phyloP scores from a whole-genome alignment of 2,888 invertebrate genomes.

The Oscheius sp. region DNA sequence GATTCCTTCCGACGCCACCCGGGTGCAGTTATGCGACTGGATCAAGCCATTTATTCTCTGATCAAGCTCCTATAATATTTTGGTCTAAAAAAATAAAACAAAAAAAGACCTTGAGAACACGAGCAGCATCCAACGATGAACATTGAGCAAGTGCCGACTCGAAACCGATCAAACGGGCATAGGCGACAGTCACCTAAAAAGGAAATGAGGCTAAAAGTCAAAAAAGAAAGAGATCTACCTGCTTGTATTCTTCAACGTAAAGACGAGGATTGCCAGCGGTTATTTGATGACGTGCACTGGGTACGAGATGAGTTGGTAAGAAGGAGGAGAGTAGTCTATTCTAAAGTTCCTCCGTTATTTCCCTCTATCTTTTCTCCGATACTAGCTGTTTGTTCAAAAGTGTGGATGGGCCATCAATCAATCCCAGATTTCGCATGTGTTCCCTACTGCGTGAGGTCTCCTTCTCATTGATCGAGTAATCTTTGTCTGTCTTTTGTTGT shows the following conservation, averaged over 20 bases:
- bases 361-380: not conserved
- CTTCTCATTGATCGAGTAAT: not conserved
- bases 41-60: conserved; percentile 46
- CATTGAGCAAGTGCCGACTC: conserved; percentile 66
- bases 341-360: conserved; percentile 46
- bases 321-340: conserved; percentile 63
- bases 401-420: not conserved
- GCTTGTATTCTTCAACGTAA: conserved; percentile 63
- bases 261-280: conserved; percentile 61
- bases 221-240: conserved; percentile 39
- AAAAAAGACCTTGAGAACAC: conserved; percentile 60
- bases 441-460: not conserved
- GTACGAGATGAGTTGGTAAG: conserved; percentile 66
- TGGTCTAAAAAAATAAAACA: too few species aligned
- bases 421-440: too few species aligned
- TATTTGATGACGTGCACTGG: conserved; percentile 64
- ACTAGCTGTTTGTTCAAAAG: not conserved
- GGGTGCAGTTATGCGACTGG: conserved; percentile 43
- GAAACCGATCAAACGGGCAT: conserved; percentile 65
- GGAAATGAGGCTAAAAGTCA: not conserved
- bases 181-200: conserved; percentile 64
- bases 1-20: conserved; percentile 45
- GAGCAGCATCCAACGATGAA: conserved; percentile 65
- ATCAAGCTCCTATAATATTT: conserved; percentile 61
- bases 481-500: not conserved